A percentile compares a stretch with the other conserved stretches of the same genome.
phyloP scores from a whole-genome alignment of 1,140 invertebrate species.

The Bombus sylvicola region DNA sequence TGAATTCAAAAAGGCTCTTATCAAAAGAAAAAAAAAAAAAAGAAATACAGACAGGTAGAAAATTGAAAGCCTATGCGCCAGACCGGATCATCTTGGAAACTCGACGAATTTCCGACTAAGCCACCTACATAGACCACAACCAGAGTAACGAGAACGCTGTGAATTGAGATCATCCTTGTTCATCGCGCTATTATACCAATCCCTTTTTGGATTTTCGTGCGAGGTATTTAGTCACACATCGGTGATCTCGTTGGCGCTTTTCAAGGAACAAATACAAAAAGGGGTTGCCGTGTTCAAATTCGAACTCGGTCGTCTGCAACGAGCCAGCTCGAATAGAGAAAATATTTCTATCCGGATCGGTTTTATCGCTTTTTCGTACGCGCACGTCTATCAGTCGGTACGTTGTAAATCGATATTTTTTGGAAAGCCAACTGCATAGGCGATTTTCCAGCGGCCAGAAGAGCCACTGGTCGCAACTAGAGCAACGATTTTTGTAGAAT shows the following conservation, averaged over 20 bases:
- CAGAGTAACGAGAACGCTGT: neutral
- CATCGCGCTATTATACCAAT: neutral
- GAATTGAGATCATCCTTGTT: constrained; percentile 10
- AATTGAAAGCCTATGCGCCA: neutral
- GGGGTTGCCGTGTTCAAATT: constrained; percentile 14
- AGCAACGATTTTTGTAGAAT: too few species aligned
- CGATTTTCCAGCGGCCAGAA: neutral
- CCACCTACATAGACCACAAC: neutral
- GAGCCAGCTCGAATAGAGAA: neutral
- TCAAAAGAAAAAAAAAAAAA: neutral
- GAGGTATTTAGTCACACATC: constrained; percentile 25
- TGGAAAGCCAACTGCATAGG: neutral
- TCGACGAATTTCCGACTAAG: neutral
- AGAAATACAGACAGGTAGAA: neutral
- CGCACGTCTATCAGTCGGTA: neutral
- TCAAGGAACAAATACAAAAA: constrained; percentile 39
- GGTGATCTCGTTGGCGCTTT: constrained; percentile 37
- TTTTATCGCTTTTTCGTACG: neutral
- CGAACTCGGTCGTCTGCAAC: constrained; percentile 7
- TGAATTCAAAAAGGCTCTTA: neutral
- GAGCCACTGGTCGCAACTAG: too few species aligned
- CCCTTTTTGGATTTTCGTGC: neutral
- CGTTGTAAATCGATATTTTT: neutral
- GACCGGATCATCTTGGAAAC: neutral
- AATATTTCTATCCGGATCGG: constrained; percentile 12